Base-by-base conservation (phyloP, 2,888 invertebrate genomes). In the Therioaphis trifolii region DNA sequence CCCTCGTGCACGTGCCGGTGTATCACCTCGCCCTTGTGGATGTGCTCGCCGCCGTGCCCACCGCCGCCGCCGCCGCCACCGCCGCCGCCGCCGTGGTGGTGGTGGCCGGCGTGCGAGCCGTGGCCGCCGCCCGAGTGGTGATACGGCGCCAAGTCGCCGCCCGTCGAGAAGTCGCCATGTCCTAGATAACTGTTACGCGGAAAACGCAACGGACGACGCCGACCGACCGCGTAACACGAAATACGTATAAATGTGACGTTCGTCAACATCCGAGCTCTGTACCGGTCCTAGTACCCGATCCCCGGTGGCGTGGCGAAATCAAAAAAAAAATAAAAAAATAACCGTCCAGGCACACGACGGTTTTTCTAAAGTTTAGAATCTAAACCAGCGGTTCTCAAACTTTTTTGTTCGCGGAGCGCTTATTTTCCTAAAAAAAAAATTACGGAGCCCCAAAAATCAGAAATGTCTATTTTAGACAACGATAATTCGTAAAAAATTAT, bases 1-100 rank as follows among this genome's bases (percentile, higher is more conserved):
- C 86, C 86, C 46, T 86, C 85, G 77, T 87, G 86, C 43, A 85
- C 86, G 84, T 86, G 86, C 61, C 86, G 84, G 71, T 86, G 86
- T 40, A 86, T 85, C 80, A 86, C 85, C 76, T 86, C 85, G 21
- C 86, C 86, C 52, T 85, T 86, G 74, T 86, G 87, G 46, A 87
- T 86, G 79, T 87, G 87, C 9, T 86, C 85, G 15, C 85, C 85
- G 11, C 71, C 79, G 18, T 46, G 29, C 4, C 86, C 85, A 4
- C 85, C 84, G 12, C 85, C 85, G 4, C 85, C 85, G 2, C 85
- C 85, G 1, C 85, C 85, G 24, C 85, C 84, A 2, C 85, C 84
- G 2, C 85, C 85, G 4, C 82, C 77, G 0, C 84, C 84, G 0
- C 76, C 75, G 18, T 79, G 79, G 7, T 78, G 69, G n/a, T 69